Conservation (phyloP, 2,113 vertebrate genomes). For the Xiphophorus hellerii region DNA sequence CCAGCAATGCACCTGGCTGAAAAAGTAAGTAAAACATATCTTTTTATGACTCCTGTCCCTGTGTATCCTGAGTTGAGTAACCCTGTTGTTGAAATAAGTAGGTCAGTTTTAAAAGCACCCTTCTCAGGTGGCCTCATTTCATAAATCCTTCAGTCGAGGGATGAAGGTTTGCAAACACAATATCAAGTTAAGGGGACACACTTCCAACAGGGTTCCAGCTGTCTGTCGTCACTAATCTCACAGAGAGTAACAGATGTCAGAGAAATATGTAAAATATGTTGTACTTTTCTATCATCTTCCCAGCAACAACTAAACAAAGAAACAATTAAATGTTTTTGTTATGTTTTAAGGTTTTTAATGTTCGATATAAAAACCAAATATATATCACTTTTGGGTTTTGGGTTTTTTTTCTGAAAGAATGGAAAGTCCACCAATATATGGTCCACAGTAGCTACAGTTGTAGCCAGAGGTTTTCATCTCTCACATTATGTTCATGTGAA, state of each 20-base stretch:
- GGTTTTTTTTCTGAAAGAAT: no score
- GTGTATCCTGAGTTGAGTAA: constrained; percentile 39
- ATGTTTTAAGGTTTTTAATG: neutral
- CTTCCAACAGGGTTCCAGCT: constrained; percentile 54
- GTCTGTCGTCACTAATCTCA: constrained; percentile 48
- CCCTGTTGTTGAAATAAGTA: constrained; percentile 14
- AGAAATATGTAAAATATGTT: constrained; percentile 19
- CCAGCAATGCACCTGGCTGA: no score
- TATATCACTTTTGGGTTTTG: neutral
- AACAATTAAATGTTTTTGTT: no score
- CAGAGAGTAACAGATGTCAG: constrained; percentile 60
- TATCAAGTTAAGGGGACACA: constrained; percentile 31
- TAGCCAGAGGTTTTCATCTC: no score
- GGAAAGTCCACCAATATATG: no score
- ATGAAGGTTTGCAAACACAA: constrained; percentile 35
- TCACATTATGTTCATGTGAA: no score
- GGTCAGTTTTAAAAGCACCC: constrained; percentile 55
- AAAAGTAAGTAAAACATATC: no score
- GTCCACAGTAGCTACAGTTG: no score
- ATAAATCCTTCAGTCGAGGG: constrained; percentile 60
- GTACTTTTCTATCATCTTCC: neutral
- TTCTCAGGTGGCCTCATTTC: constrained; percentile 52
- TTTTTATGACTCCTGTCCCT: neutral
- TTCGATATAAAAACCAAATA: neutral
- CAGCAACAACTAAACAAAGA: constrained; percentile 4